Evolutionary conservation across 2,797 vertebrate species (phyloP).

Genomic region (Sebastes diploproa): DNA sequence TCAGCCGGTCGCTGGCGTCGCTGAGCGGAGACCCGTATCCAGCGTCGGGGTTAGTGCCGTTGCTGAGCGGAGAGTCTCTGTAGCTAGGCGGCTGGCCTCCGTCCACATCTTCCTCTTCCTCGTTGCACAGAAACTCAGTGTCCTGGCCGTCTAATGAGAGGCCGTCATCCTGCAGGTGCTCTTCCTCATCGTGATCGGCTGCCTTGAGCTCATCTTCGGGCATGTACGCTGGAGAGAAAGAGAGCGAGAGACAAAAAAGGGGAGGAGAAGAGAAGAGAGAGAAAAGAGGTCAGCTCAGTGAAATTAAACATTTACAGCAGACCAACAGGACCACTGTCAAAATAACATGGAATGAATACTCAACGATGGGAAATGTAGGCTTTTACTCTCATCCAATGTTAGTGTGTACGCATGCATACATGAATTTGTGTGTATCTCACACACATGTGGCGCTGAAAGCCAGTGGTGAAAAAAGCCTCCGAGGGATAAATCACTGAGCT

Average conservation of each 20-base stretch:
- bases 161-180: constrained; percentile 91
- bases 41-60: constrained; percentile 94
- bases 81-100: constrained; percentile 92
- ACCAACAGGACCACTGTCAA: constrained; percentile 73
- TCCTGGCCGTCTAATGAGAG: constrained; percentile 93
- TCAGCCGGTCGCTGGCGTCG: constrained; percentile 93
- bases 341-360: constrained; percentile 72
- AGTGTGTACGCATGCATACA: constrained; percentile 63
- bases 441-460: constrained; percentile 77
- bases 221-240: constrained; percentile 91
- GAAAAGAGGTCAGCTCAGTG: constrained; percentile 71
- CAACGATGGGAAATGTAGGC: constrained; percentile 64
- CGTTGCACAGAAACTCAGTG: constrained; percentile 91
- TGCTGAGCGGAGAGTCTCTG: constrained; percentile 96
- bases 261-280: constrained; percentile 48
- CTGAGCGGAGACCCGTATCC: constrained; percentile 97
- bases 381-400: constrained; percentile 66
- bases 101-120: constrained; percentile 87
- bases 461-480: constrained; percentile 78
- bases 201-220: constrained; percentile 98
- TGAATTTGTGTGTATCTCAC: constrained; percentile 68
- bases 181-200: constrained; percentile 88
- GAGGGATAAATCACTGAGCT: constrained; percentile 79
- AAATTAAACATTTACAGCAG: constrained; percentile 78
- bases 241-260: constrained; percentile 50